Evolutionary conservation across 2,888 invertebrate genomes (phyloP).

Genomic region (Siphonodentalium dalli): DNA sequence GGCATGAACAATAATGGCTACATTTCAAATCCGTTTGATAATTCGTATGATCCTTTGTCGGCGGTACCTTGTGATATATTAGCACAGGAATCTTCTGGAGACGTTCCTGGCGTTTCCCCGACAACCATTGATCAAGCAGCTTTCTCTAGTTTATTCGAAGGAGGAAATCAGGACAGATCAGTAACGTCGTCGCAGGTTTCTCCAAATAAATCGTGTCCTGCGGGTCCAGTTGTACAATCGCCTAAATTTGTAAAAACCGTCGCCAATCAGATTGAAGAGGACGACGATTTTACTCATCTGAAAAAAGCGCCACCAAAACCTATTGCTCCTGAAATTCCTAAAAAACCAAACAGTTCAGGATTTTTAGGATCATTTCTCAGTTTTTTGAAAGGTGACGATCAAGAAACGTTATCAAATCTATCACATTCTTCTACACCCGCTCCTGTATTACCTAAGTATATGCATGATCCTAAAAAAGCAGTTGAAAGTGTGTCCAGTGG

Average conservation of each 20-base stretch:
- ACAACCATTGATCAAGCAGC: conserved; percentile 27
- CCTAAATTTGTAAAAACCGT: conserved; percentile 10
- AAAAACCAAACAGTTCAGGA: too few species aligned
- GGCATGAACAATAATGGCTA: too few species aligned
- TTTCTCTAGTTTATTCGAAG: conserved; percentile 24
- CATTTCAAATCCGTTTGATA: too few species aligned
- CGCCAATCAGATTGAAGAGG: conserved; percentile 21
- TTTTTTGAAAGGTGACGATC: conserved; percentile 47
- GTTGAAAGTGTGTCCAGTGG: too few species aligned
- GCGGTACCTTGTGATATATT: too few species aligned
- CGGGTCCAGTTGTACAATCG: too few species aligned
- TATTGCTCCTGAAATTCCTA: too few species aligned
- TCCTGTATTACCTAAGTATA: conserved; percentile 48
- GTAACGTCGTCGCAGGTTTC: conserved; percentile 1
- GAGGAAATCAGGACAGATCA: neutral
- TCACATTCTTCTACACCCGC: conserved; percentile 36
- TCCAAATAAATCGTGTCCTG: too few species aligned
- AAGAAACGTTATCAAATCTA: conserved; percentile 46
- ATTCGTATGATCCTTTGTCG: too few species aligned
- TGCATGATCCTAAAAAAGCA: conserved; percentile 42
- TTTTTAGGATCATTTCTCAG: conserved; percentile 44
- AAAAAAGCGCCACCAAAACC: too few species aligned
- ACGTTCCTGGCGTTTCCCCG: too few species aligned
- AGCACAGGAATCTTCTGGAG: too few species aligned
- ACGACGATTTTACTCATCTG: conserved; percentile 43